Evolutionary conservation across 2,113 vertebrate species (phyloP), one percentile per base, ranked within the genome.

Genomic region (Rissa tridactyla): DNA sequence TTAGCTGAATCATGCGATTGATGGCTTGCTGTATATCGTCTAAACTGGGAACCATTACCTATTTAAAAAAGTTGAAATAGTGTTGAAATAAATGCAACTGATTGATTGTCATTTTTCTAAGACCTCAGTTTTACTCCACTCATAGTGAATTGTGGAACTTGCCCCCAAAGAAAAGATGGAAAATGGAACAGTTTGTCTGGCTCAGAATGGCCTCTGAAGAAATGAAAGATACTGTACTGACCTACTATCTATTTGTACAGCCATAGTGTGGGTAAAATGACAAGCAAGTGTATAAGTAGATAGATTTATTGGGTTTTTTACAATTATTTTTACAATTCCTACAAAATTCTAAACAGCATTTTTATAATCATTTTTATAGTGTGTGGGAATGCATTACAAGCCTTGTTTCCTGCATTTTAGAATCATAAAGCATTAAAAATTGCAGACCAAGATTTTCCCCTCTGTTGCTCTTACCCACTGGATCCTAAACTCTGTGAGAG

Each of bases 41-140:
- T 80, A 99, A 95, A 93, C 96, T 98, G 49, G 99, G 99, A 82
- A 98, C 82, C 57, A 99, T 98, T 7, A 98, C 97, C 99, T 99
- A 77, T 61, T 66, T 51, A n/a, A 94, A 96, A 94, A 32, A 96
- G 25, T 65, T 52, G 36, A 88, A 66, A 70, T 58, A 55, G 6
- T 66, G 30, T 57, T 94, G 19, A 85, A 93, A 85, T 77, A 87
- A 88, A 86, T 38, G 40, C 34, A 93, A 52, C 10, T 15, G 19
- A 42, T 5, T 60, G 20, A 42, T 5, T 60, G 20, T 10, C 9
- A 55, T 64, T 86, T 86, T 64, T 87, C 30, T 20, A 77, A 84
- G 38, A 86, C 30, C 15, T 46, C 51, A 42, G 22, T 51, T 83
- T 76, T 88, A 83, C 15, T 58, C 26, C 49, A n/a, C 15, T 47